Conservation (phyloP, 2,113 vertebrate genomes). For the Clarias gariepinus region DNA sequence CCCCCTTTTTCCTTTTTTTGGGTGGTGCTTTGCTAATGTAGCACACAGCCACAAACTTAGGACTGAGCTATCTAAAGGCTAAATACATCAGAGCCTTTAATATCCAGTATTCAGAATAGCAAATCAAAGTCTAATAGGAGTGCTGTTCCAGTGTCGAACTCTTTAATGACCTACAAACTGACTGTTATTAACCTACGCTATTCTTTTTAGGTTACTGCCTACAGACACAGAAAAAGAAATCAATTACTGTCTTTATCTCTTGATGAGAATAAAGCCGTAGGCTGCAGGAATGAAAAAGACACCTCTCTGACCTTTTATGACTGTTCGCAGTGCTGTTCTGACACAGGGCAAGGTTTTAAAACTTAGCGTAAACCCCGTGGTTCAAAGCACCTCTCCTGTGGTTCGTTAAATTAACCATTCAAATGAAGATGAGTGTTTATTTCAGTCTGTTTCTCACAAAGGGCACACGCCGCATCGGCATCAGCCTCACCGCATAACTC, state of each 20-base stretch:
- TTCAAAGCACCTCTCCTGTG: conserved; percentile 9
- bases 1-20: background rate
- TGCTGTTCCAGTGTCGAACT: conserved; percentile 68
- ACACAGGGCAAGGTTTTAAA: conserved; percentile 25
- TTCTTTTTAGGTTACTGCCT: conserved; percentile 80
- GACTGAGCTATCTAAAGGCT: background rate
- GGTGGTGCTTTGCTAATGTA: background rate
- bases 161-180: conserved; percentile 76
- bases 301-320: conserved; percentile 32
- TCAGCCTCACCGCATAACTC: background rate
- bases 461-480: background rate
- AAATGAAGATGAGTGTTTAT: conserved; percentile 21
- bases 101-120: conserved; percentile 19
- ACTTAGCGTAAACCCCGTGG: background rate
- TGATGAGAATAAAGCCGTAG: conserved; percentile 63
- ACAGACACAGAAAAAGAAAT: conserved; percentile 67
- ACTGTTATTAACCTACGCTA: conserved; percentile 79
- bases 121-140: conserved; percentile 39
- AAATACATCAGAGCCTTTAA: conserved; percentile 4
- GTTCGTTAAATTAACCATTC: conserved; percentile 31
- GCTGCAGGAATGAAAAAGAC: conserved; percentile 46
- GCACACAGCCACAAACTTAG: background rate
- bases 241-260: conserved; percentile 74
- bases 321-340: conserved; percentile 24
- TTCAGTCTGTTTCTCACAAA: conserved; percentile 22